These are phyloP conservation scores for Lobophora halterata DNA, from an alignment of 2,888 invertebrate genomes.

Conservation along the genomic window DNA sequence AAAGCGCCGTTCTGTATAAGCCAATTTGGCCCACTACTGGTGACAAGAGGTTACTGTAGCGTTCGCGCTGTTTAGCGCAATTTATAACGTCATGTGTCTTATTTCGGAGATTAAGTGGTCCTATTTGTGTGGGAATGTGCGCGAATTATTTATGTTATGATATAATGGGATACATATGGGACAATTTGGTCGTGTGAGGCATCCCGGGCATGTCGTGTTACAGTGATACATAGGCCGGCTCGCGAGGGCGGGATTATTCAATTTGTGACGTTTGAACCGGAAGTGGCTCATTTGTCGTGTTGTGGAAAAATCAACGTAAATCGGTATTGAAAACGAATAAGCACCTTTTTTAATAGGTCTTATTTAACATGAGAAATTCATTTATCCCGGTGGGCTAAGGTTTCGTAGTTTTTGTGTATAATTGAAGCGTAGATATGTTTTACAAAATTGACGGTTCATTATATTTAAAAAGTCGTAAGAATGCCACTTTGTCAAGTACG, in stretches of 20 bases:
- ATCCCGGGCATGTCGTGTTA: constrained; percentile 9
- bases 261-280: background rate
- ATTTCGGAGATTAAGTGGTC: constrained; percentile 48
- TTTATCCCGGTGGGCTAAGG: too few relatives aligned
- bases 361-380: too few relatives aligned
- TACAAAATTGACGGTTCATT: too few relatives aligned
- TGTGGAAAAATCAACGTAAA: background rate
- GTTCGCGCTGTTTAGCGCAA: constrained; percentile 43
- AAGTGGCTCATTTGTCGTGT: background rate
- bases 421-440: too few relatives aligned
- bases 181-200: constrained; percentile 18
- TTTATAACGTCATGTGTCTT: constrained; percentile 47
- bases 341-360: too few relatives aligned
- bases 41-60: constrained; percentile 45
- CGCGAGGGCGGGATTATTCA: constrained; percentile 5
- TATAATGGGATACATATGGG: constrained; percentile 29
- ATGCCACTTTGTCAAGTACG: too few relatives aligned
- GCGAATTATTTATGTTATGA: constrained; percentile 39
- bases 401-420: too few relatives aligned
- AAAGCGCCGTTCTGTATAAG: constrained; percentile 29
- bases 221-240: constrained; percentile 7
- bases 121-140: constrained; percentile 38
- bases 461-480: too few relatives aligned
- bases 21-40: constrained; percentile 52
- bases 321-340: background rate